Conservation (phyloP, 2,113 vertebrate genomes). For the Poicephalus meyeri region DNA sequence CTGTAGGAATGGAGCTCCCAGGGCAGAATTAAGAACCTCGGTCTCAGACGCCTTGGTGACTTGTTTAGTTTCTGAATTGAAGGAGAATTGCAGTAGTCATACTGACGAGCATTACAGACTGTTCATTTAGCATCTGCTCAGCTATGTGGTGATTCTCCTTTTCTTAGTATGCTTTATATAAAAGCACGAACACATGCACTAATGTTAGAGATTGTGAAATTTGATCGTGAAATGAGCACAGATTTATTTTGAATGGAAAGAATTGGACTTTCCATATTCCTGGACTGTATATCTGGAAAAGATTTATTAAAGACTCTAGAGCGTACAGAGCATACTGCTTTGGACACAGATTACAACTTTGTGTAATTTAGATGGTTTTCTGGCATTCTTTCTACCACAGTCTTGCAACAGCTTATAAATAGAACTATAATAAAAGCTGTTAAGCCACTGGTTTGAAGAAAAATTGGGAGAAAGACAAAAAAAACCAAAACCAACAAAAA, state of each 20-base stretch:
- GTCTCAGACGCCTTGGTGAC: background rate
- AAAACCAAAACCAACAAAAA: background rate
- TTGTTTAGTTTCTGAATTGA: background rate
- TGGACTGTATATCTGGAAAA: conserved; percentile 46
- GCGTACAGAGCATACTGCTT: background rate
- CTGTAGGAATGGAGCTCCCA: background rate
- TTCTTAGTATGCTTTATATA: background rate
- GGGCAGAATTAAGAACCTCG: background rate
- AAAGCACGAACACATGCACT: background rate
- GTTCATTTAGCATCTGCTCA: background rate
- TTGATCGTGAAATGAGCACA: background rate
- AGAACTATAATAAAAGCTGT: background rate
- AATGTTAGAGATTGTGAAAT: conserved; percentile 28
- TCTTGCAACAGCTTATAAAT: background rate
- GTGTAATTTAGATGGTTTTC: conserved; percentile 8
- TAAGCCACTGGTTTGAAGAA: background rate
- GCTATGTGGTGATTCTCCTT: background rate
- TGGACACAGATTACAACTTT: conserved; percentile 15
- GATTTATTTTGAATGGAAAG: conserved; percentile 52
- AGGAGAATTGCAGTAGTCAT: background rate
- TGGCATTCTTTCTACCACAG: background rate
- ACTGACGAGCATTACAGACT: background rate
- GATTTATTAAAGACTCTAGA: conserved; percentile 26
- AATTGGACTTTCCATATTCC: conserved; percentile 22
- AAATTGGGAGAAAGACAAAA: background rate